Conservation (phyloP, 2,888 invertebrate species). For the Pheosia tremula region DNA sequence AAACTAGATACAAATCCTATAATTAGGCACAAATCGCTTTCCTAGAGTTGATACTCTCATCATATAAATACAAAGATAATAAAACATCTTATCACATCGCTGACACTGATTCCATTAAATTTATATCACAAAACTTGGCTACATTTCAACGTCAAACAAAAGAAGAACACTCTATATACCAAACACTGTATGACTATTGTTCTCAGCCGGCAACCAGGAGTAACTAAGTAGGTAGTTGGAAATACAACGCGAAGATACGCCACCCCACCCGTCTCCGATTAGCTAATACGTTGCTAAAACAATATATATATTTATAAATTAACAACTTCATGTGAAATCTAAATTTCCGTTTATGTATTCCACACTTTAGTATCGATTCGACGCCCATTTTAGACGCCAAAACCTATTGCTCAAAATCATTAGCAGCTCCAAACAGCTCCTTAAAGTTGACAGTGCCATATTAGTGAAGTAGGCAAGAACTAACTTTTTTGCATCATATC, state of each 20-base stretch:
- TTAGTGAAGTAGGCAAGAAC: too few species aligned
- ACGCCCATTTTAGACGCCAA: neutral
- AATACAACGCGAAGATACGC: slow-evolving; percentile 22
- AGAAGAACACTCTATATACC: slow-evolving; percentile 5
- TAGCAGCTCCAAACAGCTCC: too few species aligned
- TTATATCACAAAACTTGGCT: slow-evolving; percentile 6
- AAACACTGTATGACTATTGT: slow-evolving; percentile 14
- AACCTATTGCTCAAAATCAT: neutral
- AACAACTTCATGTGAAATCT: slow-evolving; percentile 3
- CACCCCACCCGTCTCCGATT: slow-evolving; percentile 31
- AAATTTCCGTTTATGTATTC: neutral
- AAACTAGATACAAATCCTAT: too few species aligned
- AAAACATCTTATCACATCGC: neutral
- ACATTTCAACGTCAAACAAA: slow-evolving; percentile 8
- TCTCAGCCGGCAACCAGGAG: slow-evolving; percentile 17
- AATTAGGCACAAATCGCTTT: too few species aligned
- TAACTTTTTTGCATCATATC: too few species aligned
- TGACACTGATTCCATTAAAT: slow-evolving; percentile 5
- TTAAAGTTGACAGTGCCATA: too few species aligned
- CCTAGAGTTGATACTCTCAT: too few species aligned
- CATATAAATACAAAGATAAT: neutral
- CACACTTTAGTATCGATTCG: neutral
- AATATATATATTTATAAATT: slow-evolving; percentile 24
- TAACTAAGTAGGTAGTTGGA: slow-evolving; percentile 19
- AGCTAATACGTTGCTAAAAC: slow-evolving; percentile 33